Percentiles rank a stretch among this genome's conserved stretches.
These are phyloP conservation scores for Corynorhinus townsendii DNA, from an alignment of 2,113 vertebrate species.

Conservation along the genomic window DNA sequence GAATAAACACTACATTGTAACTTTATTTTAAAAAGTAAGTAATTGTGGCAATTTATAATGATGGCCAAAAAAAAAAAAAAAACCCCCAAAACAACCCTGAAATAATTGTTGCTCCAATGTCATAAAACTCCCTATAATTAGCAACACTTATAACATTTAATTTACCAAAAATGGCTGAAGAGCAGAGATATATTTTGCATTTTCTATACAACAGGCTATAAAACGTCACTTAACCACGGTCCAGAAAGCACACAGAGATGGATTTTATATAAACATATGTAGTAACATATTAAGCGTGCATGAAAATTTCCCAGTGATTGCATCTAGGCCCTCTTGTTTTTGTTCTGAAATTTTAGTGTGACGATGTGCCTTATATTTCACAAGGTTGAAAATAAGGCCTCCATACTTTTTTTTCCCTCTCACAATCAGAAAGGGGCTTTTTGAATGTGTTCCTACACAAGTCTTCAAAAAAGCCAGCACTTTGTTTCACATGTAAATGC, in stretches of 20 bases:
- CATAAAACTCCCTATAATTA: slow-evolving; percentile 97
- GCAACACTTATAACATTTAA: slow-evolving; percentile 98
- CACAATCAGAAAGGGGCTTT: slow-evolving; percentile 89
- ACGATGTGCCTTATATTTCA: slow-evolving; percentile 91
- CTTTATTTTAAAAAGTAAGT: slow-evolving; percentile 76
- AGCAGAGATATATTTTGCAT: slow-evolving; percentile 99
- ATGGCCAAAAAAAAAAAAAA: slow-evolving; percentile 76
- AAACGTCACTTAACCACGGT: slow-evolving; percentile 99
- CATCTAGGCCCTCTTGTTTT: slow-evolving; percentile 84
- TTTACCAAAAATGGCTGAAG: slow-evolving; percentile 97
- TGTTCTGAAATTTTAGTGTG: slow-evolving; percentile 79
- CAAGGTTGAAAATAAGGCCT: slow-evolving; percentile 92
- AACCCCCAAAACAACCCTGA: slow-evolving; percentile 78
- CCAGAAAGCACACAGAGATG: slow-evolving; percentile 99
- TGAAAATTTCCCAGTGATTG: slow-evolving; percentile 92
- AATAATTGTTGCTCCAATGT: slow-evolving; percentile 88
- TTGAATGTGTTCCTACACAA: slow-evolving; percentile 85
- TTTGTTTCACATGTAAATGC: slow-evolving; percentile 80
- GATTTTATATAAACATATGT: slow-evolving; percentile 99
- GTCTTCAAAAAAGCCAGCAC: slow-evolving; percentile 88
- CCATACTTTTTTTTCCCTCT: slow-evolving; percentile 83
- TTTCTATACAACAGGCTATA: slow-evolving; percentile 99
- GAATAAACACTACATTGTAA: slow-evolving; percentile 80
- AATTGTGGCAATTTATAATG: slow-evolving; percentile 85
- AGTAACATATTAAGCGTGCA: slow-evolving; percentile 99